Base-by-base conservation (phyloP, 2,888 invertebrate genomes). In the Tolmerus cingulatus region DNA sequence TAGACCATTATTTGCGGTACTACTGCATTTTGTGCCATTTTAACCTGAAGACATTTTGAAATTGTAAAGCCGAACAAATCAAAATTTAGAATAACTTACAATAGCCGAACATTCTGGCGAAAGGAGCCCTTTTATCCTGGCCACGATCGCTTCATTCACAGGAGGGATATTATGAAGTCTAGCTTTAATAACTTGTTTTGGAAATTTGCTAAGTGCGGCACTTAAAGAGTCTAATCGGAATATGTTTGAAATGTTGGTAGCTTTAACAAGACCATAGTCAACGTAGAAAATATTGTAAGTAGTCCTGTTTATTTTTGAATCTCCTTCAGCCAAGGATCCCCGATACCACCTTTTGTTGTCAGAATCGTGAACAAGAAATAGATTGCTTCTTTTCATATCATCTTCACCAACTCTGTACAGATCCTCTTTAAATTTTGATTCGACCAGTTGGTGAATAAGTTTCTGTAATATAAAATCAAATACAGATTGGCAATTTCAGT, bases 1-100 rank as follows among this genome's bases (percentile, higher is more conserved):
- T 95, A 96, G 86, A 97, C 94, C 90, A 96, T 96, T 1, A 96
- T 95, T 87, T 94, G 89, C 12, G 91, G 91, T 86, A 90, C 81
- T 90, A 90, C 89, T 81, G 78, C 90, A 93, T 93, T 91, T 92
- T 93, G 91, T 92, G 92, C 91, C 91, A 92, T 90, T 89, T 92
- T 92, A 0, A 91, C 90, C 92, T 92, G 86, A n/a, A n/a, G n/a
- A n/a, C n/a, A n/a, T n/a, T n/a, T n/a, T 4, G 8, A 78, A 23
- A 81, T 19, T 46, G 14, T 46, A 46, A 46, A 4, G 4, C 12
- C 9, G 2, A 27, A 23, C 7, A 40, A 43, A 37, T 76, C 40
- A 16, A 9, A 8, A 55, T 7, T 19, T 66, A n/a, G 57, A 74
- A 14, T 66, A 19, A 88, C 87, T 89, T 89, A 92, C 93, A 90